phyloP scores from a whole-genome alignment of 2,888 invertebrate genomes.

The Eristalis intricaria region DNA sequence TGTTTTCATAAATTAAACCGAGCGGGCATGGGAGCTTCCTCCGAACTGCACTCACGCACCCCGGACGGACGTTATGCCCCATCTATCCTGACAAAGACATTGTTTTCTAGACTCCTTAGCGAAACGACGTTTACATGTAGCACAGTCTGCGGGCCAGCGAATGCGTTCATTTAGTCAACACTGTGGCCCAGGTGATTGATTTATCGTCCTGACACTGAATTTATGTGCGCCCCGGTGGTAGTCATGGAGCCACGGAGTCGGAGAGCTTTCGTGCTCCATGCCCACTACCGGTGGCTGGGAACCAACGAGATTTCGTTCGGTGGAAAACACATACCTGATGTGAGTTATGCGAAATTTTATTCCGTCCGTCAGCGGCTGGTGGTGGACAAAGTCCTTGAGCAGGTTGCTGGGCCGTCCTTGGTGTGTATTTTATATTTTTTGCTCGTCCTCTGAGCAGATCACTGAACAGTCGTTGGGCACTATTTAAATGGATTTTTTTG shows the following conservation, averaged over 20 bases:
- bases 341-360: slow-evolving; percentile 52
- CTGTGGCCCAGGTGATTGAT: slow-evolving; percentile 52
- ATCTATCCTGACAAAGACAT: slow-evolving; percentile 19
- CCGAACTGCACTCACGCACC: slow-evolving; percentile 7
- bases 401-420: slow-evolving; percentile 24
- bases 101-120: not conserved
- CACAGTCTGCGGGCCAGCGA: slow-evolving; percentile 10
- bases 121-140: not conserved
- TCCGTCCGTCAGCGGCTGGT: slow-evolving; percentile 45
- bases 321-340: slow-evolving; percentile 50
- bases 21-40: not conserved
- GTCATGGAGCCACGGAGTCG: not conserved
- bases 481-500: not conserved
- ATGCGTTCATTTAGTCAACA: slow-evolving; percentile 28
- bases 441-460: slow-evolving; percentile 6
- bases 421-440: not conserved
- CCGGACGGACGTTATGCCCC: slow-evolving; percentile 18
- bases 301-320: slow-evolving; percentile 8
- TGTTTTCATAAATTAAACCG: slow-evolving; percentile 38
- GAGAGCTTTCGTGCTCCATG: slow-evolving; percentile 26
- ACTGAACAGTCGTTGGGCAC: slow-evolving; percentile 2
- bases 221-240: slow-evolving; percentile 31
- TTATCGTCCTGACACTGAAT: slow-evolving; percentile 60
- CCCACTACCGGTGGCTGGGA: not conserved
- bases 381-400: slow-evolving; percentile 47